Evolutionary conservation across 2,113 vertebrate genomes (phyloP).

Genomic region (Macrotus californicus): DNA sequence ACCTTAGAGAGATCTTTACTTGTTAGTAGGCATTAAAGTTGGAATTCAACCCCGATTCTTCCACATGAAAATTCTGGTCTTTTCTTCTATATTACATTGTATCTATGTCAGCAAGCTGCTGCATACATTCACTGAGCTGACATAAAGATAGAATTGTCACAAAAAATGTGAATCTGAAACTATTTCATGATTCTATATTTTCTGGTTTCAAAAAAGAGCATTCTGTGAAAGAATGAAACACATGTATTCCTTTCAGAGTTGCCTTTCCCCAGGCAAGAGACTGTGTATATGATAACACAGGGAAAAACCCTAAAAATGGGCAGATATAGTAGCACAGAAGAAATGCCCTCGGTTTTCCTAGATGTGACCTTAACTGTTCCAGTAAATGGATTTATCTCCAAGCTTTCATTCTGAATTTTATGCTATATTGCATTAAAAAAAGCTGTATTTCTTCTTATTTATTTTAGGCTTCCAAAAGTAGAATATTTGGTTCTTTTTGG

Average conservation of each 20-base stretch:
- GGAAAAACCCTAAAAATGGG: neutral
- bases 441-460: neutral
- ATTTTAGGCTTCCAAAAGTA: neutral
- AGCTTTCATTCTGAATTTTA: neutral
- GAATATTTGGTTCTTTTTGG: conserved; percentile 11
- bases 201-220: conserved; percentile 8
- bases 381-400: neutral
- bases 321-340: neutral
- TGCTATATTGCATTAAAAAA: neutral
- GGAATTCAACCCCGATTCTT: neutral
- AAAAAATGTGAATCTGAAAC: neutral
- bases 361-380: neutral
- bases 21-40: neutral
- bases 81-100: neutral
- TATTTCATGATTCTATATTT: neutral
- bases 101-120: neutral
- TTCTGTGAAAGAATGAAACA: neutral
- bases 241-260: neutral
- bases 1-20: neutral
- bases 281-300: neutral
- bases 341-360: neutral
- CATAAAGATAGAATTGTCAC: neutral
- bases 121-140: neutral
- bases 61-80: neutral
- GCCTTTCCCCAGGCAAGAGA: neutral